Conservation (phyloP, 2,888 invertebrate genomes). For the Agonopterix alstromeriana region DNA sequence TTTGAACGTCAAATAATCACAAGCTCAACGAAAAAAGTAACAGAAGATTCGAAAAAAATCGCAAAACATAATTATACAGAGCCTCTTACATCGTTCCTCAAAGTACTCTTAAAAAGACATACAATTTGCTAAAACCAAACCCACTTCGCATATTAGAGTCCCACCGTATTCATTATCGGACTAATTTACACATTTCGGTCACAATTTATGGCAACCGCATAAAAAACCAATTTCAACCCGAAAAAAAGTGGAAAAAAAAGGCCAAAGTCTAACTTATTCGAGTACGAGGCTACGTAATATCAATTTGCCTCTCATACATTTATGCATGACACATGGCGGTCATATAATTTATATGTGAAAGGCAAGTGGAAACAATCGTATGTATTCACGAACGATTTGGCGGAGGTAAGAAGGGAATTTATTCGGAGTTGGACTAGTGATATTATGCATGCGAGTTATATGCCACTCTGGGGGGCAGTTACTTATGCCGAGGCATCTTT, state of each 20-base stretch:
- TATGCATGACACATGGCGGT: conserved; percentile 66
- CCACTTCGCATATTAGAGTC: conserved; percentile 7
- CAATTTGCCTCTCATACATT: conserved; percentile 72
- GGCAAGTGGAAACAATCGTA: conserved; percentile 60
- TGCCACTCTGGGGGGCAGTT: conserved; percentile 69
- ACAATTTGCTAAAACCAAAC: conserved; percentile 7
- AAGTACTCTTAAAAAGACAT: conserved; percentile 6
- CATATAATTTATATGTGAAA: conserved; percentile 75
- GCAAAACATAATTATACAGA: too few relatives aligned
- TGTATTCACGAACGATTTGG: conserved; percentile 67
- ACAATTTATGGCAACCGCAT: conserved; percentile 56
- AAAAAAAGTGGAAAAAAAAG: conserved; percentile 45
- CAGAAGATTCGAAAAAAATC: too few relatives aligned
- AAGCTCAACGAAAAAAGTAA: too few relatives aligned
- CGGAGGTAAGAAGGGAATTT: conserved; percentile 19
- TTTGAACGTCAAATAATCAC: too few relatives aligned
- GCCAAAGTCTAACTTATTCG: conserved; percentile 47
- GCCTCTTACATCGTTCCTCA: background rate
- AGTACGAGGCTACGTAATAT: conserved; percentile 57
- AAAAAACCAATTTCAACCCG: conserved; percentile 60
- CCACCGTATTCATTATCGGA: conserved; percentile 45
- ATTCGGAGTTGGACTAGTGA: conserved; percentile 15
- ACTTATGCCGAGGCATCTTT: conserved; percentile 55
- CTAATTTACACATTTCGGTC: conserved; percentile 63
- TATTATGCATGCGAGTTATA: conserved; percentile 63